Conservation (phyloP, 2,888 invertebrate species). For the Agapostemon virescens region DNA sequence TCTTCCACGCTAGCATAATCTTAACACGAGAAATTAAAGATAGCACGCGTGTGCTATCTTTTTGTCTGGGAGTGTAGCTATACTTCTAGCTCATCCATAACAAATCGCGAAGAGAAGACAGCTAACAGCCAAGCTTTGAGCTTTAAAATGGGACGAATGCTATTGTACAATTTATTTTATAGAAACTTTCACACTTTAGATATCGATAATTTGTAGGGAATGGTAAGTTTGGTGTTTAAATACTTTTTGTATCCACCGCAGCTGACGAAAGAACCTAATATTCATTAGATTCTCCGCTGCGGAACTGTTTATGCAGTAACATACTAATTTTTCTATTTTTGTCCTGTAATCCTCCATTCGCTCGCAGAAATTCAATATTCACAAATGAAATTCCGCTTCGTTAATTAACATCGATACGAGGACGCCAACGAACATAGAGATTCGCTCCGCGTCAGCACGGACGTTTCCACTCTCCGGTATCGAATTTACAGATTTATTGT, state of each 20-base stretch:
- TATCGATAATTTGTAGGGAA: no score
- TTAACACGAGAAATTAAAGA: no score
- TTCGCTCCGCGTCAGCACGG: neutral
- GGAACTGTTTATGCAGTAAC: neutral
- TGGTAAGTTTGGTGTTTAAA: neutral
- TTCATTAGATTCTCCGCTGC: neutral
- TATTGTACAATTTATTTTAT: neutral
- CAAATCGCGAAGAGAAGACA: no score
- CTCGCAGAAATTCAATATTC: neutral
- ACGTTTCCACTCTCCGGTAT: slow-evolving; percentile 19
- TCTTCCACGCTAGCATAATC: no score
- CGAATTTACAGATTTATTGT: slow-evolving; percentile 46
- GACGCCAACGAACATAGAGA: neutral
- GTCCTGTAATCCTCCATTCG: neutral
- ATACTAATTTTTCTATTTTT: neutral
- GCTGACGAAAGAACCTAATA: no score
- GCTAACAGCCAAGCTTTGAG: neutral
- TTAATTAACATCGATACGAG: slow-evolving; percentile 4
- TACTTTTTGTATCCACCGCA: neutral
- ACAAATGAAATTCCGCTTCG: neutral
- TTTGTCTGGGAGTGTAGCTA: no score
- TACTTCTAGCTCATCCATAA: no score
- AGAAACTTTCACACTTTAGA: neutral
- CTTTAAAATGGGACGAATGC: no score
- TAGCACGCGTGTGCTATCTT: no score